Evolutionary conservation across 2,888 invertebrate species (phyloP).

Genomic region (Luffia ferchaultella): DNA sequence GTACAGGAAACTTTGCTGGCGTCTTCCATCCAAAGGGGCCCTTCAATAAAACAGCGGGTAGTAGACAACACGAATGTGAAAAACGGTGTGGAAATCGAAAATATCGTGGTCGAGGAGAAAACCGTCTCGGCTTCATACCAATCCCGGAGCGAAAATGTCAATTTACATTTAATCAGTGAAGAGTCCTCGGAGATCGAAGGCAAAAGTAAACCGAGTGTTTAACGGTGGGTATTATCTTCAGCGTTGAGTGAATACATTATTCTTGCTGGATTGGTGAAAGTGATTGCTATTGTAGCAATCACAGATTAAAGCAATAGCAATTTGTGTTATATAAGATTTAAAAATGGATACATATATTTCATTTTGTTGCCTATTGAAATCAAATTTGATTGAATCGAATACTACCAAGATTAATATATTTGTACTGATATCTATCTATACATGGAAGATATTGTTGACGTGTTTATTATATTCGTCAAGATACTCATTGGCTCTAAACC

Average conservation of each 20-base stretch:
- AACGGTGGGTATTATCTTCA: constrained; percentile 32
- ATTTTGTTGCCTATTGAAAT: too few relatives aligned
- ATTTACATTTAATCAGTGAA: constrained; percentile 49
- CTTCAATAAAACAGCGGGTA: constrained; percentile 43
- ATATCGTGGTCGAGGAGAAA: constrained; percentile 59
- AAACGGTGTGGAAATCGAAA: constrained; percentile 66
- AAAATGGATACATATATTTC: too few relatives aligned
- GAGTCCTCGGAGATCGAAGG: constrained; percentile 32
- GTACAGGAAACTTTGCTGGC: constrained; percentile 73
- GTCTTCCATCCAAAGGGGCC: constrained; percentile 62
- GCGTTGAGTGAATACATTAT: background rate
- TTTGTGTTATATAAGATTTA: too few relatives aligned
- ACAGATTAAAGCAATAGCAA: too few relatives aligned
- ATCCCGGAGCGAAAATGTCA: constrained; percentile 41
- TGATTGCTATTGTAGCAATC: too few relatives aligned
- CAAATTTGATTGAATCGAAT: too few relatives aligned
- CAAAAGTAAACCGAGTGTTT: constrained; percentile 25
- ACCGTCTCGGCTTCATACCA: constrained; percentile 39
- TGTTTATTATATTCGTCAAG: too few relatives aligned
- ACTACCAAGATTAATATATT: too few relatives aligned
- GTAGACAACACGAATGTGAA: constrained; percentile 41
- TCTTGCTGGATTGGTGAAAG: too few relatives aligned
- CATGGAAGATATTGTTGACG: too few relatives aligned
- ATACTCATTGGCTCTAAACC: too few relatives aligned
- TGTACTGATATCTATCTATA: too few relatives aligned